A percentile compares a stretch with the other conserved stretches of the same genome.
phyloP scores from a whole-genome alignment of 2,888 invertebrate species.

The Dioctria rufipes region DNA sequence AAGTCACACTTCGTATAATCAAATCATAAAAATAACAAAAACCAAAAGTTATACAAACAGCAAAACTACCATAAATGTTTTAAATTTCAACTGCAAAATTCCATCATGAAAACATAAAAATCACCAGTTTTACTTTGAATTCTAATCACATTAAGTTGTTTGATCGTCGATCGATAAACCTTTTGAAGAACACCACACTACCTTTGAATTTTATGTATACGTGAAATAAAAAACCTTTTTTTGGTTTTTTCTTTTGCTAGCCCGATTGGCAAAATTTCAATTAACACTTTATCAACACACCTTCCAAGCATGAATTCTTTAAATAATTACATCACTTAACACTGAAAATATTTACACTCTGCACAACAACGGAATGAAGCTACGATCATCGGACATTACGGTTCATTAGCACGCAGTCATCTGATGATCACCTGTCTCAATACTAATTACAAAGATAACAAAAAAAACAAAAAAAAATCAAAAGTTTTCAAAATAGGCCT shows the following conservation, averaged over 20 bases:
- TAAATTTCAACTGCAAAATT: not conserved
- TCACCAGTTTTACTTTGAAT: constrained; percentile 9
- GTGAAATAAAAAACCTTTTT: too few relatives aligned
- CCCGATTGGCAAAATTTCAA: constrained; percentile 31
- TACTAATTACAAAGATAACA: constrained; percentile 4
- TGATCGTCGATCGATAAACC: not conserved
- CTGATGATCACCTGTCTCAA: constrained; percentile 22
- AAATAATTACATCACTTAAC: constrained; percentile 48
- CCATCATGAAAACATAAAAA: constrained; percentile 8
- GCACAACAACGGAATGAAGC: constrained; percentile 16
- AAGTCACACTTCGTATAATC: too few relatives aligned
- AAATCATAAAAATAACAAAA: too few relatives aligned
- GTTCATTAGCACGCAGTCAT: constrained; percentile 42
- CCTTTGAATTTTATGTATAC: not conserved
- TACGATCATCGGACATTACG: constrained; percentile 15
- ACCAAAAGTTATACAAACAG: too few relatives aligned
- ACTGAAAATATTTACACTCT: constrained; percentile 9
- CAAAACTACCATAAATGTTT: not conserved
- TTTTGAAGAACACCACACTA: not conserved
- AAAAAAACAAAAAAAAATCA: constrained; percentile 1
- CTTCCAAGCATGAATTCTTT: constrained; percentile 44
- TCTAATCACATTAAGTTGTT: not conserved
- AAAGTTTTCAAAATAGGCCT: constrained; percentile 6
- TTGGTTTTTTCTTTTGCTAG: not conserved
- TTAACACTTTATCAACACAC: constrained; percentile 47